A percentile compares a stretch with the other conserved stretches of the same genome.
Conservation (phyloP, 2,888 invertebrate species). For the Tenthredo scrophulariae region DNA sequence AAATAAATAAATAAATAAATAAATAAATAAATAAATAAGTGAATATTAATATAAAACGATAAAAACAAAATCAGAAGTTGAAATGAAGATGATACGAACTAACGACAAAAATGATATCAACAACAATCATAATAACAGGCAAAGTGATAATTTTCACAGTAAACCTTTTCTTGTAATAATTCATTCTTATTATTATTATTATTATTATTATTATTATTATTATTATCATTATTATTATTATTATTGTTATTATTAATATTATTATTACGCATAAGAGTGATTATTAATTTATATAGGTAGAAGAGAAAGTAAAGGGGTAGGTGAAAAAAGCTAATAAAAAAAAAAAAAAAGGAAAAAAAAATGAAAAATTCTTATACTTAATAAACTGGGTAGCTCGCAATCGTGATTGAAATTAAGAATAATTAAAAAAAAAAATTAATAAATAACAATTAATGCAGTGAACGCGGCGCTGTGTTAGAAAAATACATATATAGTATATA, state of each 20-base stretch:
- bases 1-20: background rate
- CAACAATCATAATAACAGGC: background rate
- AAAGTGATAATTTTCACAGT: slow-evolving; percentile 56
- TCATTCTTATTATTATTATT: slow-evolving; percentile 52
- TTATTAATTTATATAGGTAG: slow-evolving; percentile 9
- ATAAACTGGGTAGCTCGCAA: slow-evolving; percentile 50
- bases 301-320: too few species aligned
- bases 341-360: background rate
- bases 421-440: slow-evolving; percentile 52
- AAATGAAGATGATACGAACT: background rate
- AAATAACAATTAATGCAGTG: slow-evolving; percentile 47
- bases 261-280: slow-evolving; percentile 23
- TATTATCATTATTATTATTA: background rate
- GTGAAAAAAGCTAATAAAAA: too few species aligned
- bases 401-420: slow-evolving; percentile 53
- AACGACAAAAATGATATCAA: slow-evolving; percentile 24
- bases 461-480: slow-evolving; percentile 18
- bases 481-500: background rate
- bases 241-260: background rate
- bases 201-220: slow-evolving; percentile 10
- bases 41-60: slow-evolving; percentile 32
- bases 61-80: background rate
- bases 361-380: slow-evolving; percentile 52
- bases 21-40: background rate
- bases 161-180: slow-evolving; percentile 54